A percentile compares a stretch with the other conserved stretches of the same genome.
phyloP scores from a whole-genome alignment of 2,797 vertebrate species.

The Neopelma chrysocephalum region DNA sequence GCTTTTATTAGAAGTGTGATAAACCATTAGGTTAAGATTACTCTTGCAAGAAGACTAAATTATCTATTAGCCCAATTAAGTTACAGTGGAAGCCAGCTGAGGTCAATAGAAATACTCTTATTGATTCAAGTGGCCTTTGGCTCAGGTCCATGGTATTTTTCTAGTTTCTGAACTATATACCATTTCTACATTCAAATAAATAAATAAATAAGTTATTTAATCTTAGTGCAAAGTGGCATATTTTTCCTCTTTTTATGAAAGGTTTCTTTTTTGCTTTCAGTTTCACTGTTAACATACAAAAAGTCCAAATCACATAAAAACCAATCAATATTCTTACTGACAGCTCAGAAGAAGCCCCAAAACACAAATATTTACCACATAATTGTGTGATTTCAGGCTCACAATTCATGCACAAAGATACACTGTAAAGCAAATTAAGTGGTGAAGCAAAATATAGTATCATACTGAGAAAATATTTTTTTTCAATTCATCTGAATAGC shows the following conservation, averaged over 20 bases:
- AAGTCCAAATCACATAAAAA: fast-evolving
- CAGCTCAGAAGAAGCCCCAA: neutral
- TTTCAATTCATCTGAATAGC: neutral
- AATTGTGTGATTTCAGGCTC: neutral
- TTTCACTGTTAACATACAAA: neutral
- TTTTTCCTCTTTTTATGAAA: neutral
- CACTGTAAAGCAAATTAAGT: neutral
- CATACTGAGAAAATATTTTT: neutral
- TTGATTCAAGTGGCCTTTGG: neutral
- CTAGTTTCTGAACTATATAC: neutral
- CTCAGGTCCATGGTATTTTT: neutral
- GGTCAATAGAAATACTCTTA: neutral
- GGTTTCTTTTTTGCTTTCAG: neutral
- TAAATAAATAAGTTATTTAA: neutral
- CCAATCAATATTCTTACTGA: neutral
- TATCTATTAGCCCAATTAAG: neutral
- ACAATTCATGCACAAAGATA: neutral
- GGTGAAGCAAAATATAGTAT: neutral
- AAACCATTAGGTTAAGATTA: neutral
- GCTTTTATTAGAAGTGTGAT: neutral
- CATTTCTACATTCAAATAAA: neutral
- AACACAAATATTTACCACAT: neutral
- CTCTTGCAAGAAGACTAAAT: neutral
- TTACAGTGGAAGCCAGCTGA: neutral
- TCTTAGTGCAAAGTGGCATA: neutral